Conservation (phyloP, 2,113 vertebrate genomes). For the Muntiacus reevesi region DNA sequence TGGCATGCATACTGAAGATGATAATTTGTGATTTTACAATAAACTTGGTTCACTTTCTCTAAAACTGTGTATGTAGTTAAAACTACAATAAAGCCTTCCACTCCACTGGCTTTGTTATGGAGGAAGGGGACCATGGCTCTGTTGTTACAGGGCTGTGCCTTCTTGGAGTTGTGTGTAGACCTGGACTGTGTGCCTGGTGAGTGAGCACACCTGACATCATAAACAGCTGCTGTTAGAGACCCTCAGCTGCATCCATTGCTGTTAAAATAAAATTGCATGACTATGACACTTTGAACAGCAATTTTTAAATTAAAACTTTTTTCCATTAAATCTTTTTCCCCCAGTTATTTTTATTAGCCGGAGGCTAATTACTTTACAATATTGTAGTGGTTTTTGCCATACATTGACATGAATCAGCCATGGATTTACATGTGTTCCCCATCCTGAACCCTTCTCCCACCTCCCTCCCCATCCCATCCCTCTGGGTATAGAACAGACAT, state of each 20-base stretch:
- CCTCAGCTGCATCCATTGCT: not conserved
- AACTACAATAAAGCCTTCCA: conserved; percentile 24
- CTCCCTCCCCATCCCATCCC: too few relatives aligned
- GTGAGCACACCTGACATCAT: not conserved
- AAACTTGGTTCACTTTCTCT: conserved; percentile 35
- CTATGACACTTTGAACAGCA: not conserved
- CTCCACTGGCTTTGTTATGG: conserved; percentile 43
- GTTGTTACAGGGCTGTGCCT: rapidly evolving
- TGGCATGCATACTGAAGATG: not conserved
- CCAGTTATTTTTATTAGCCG: too few relatives aligned
- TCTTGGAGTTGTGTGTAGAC: not conserved
- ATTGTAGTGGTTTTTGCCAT: too few relatives aligned
- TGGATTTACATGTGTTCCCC: too few relatives aligned
- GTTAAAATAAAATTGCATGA: not conserved
- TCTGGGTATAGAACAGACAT: too few relatives aligned
- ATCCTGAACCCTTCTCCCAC: too few relatives aligned
- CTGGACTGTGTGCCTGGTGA: not conserved
- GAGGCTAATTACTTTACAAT: too few relatives aligned
- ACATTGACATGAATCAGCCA: too few relatives aligned
- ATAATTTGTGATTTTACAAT: conserved; percentile 46
- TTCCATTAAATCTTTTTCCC: not conserved
- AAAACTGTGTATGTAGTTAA: conserved; percentile 61
- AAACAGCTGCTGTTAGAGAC: not conserved
- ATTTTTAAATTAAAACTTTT: conserved; percentile 34
- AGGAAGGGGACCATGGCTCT: not conserved